phyloP scores from a whole-genome alignment of 2,113 vertebrate genomes.

The Neofelis nebulosa region DNA sequence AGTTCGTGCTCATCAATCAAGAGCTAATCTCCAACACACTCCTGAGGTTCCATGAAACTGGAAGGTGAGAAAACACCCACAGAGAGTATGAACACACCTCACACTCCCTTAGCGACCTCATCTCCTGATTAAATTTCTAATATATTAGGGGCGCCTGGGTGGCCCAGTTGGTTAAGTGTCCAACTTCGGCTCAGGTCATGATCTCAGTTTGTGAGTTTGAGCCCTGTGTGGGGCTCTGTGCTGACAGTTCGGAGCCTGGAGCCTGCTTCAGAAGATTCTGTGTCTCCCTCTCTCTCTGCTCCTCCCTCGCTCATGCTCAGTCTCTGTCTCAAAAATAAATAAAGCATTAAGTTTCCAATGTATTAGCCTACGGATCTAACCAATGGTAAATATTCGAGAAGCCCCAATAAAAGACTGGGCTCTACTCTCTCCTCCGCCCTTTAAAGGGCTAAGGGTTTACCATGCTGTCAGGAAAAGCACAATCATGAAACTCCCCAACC shows the following conservation, averaged over 20 bases:
- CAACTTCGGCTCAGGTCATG: too few relatives aligned
- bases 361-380: not conserved
- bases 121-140: not conserved
- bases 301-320: too few relatives aligned
- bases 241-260: too few relatives aligned
- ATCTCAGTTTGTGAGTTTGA: too few relatives aligned
- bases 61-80: not conserved
- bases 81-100: not conserved
- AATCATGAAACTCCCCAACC: not conserved
- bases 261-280: too few relatives aligned
- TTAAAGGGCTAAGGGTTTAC: slow-evolving; percentile 11
- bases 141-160: not conserved
- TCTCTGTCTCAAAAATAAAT: too few relatives aligned
- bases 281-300: too few relatives aligned
- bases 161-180: too few relatives aligned
- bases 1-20: not conserved
- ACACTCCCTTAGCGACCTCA: not conserved
- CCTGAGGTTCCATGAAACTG: not conserved
- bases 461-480: slow-evolving; percentile 37
- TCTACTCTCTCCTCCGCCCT: not conserved
- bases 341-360: not conserved
- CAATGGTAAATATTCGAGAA: slow-evolving; percentile 23
- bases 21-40: not conserved
- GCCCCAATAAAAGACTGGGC: slow-evolving; percentile 6
- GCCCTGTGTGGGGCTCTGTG: too few relatives aligned